Evolutionary conservation across 2,113 vertebrate species (phyloP).

Genomic region (Thryonomys swinderianus): DNA sequence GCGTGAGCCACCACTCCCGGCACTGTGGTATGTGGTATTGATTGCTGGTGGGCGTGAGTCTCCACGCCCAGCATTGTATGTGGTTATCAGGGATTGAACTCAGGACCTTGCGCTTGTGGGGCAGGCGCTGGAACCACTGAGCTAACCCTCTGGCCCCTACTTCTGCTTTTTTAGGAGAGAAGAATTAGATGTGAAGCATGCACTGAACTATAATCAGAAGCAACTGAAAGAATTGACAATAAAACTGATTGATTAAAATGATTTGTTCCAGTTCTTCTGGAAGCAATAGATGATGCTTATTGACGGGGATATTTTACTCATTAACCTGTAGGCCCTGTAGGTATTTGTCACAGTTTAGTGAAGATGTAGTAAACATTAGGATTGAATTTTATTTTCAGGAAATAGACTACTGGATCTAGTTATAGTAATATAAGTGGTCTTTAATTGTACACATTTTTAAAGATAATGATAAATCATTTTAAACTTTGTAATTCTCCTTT

Average conservation of each 20-base stretch:
- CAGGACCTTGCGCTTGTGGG: no score
- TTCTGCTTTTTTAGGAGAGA: conserved; percentile 90
- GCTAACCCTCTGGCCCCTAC: no score
- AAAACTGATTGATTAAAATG: conserved; percentile 92
- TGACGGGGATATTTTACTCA: conserved; percentile 86
- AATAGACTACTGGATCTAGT: background rate
- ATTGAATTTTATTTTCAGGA: conserved; percentile 39
- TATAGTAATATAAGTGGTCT: background rate
- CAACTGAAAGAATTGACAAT: conserved; percentile 91
- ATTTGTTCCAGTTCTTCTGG: conserved; percentile 92
- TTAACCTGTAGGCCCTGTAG: conserved; percentile 93
- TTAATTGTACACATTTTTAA: background rate
- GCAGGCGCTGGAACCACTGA: no score
- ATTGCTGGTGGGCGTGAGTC: no score
- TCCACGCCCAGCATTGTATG: no score
- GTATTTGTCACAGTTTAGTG: conserved; percentile 81
- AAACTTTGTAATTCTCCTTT: conserved; percentile 30
- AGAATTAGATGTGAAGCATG: conserved; percentile 77
- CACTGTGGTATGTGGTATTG: no score
- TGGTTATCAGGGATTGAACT: no score
- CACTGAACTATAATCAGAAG: conserved; percentile 83
- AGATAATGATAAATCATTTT: conserved; percentile 15
- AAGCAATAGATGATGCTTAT: conserved; percentile 88
- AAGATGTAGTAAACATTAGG: conserved; percentile 87
- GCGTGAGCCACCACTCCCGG: no score